A percentile compares a stretch with the other conserved stretches of the same genome.
These are phyloP conservation scores for Agonopterix arenella DNA, from an alignment of 2,888 invertebrate genomes.

Conservation along the genomic window DNA sequence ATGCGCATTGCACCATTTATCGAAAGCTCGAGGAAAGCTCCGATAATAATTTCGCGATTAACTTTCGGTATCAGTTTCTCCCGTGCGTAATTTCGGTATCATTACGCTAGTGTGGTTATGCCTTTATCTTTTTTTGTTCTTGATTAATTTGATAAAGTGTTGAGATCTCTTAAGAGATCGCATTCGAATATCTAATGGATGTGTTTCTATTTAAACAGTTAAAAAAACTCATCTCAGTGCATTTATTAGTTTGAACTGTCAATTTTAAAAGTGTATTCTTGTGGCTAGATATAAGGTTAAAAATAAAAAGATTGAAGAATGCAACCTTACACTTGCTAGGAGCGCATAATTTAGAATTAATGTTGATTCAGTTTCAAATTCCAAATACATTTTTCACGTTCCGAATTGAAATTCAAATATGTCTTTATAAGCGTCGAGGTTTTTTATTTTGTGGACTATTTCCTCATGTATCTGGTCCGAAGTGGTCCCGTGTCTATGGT, in stretches of 20 bases:
- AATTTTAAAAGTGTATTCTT: background rate
- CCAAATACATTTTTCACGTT: constrained; percentile 59
- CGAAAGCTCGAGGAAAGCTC: constrained; percentile 21
- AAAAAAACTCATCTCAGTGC: background rate
- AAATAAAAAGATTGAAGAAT: constrained; percentile 15
- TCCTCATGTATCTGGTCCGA: constrained; percentile 40
- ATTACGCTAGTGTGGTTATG: no score
- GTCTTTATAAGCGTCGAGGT: constrained; percentile 62
- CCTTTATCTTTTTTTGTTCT: no score
- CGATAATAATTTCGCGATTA: constrained; percentile 12
- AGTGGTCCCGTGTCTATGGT: constrained; percentile 35
- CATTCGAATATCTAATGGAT: no score
- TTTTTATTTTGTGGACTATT: constrained; percentile 56
- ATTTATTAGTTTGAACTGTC: background rate
- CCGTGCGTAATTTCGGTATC: background rate
- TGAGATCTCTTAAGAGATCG: no score
- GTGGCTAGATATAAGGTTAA: background rate
- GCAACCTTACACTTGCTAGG: constrained; percentile 53
- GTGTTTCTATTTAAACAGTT: no score
- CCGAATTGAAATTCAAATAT: constrained; percentile 73
- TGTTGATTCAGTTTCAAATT: constrained; percentile 48
- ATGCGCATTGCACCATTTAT: constrained; percentile 45
- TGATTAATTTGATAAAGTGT: no score
- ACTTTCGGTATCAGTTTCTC: constrained; percentile 1
- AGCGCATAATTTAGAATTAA: constrained; percentile 48